phyloP scores from a whole-genome alignment of 1,140 invertebrate species.

The Melanaphis sacchari region DNA sequence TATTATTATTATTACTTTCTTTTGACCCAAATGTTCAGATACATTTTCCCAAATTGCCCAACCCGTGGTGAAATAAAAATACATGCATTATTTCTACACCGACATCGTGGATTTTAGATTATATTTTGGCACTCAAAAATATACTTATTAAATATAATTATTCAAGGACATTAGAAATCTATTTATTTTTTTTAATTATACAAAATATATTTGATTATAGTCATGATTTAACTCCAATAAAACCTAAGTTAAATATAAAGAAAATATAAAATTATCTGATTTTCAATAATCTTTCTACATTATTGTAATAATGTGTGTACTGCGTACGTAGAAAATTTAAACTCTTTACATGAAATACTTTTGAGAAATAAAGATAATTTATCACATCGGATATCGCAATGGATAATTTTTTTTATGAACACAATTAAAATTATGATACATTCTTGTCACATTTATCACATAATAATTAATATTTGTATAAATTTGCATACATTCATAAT shows the following conservation, averaged over 20 bases:
- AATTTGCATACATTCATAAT: not conserved
- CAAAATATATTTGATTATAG: not conserved
- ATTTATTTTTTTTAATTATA: no score
- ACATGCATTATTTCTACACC: not conserved
- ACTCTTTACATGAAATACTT: not conserved
- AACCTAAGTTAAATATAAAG: not conserved
- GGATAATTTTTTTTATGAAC: not conserved
- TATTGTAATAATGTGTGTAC: not conserved
- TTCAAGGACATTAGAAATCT: no score
- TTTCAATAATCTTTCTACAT: not conserved
- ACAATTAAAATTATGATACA: not conserved
- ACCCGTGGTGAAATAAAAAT: not conserved
- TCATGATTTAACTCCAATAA: not conserved
- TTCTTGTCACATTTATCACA: not conserved
- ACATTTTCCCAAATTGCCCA: not conserved
- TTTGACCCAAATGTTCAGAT: not conserved
- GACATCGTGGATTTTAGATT: not conserved
- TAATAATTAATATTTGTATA: not conserved
- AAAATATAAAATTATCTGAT: not conserved
- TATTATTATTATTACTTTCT: not conserved
- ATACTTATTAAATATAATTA: no score
- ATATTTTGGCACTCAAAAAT: not conserved
- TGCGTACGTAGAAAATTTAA: not conserved
- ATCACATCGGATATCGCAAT: not conserved
- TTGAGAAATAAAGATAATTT: not conserved